phyloP scores from a whole-genome alignment of 64 coral and sea anemone species.

The Actinia equina region DNA sequence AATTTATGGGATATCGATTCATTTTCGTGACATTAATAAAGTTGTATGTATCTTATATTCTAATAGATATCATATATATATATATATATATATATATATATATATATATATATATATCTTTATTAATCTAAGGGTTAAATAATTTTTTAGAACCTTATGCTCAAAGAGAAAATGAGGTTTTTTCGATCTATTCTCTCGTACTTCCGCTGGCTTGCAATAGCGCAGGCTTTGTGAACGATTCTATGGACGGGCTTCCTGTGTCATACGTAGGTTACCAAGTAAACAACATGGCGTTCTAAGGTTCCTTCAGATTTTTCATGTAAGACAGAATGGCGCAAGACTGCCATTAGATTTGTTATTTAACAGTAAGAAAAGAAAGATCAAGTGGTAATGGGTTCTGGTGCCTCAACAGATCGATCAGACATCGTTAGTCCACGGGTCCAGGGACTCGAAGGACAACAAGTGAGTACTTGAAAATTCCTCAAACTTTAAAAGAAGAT shows the following conservation, averaged over 20 bases:
- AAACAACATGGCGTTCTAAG: conserved; percentile 7
- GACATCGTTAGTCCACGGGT: conserved; percentile 6
- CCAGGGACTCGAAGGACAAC: neutral
- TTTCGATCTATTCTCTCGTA: too few species aligned
- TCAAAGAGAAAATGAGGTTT: too few species aligned
- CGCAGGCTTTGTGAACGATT: neutral
- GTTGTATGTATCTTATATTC: too few species aligned
- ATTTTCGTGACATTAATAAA: too few species aligned
- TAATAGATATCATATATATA: too few species aligned
- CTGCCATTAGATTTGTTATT: neutral
- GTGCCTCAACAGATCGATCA: neutral
- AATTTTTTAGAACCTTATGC: too few species aligned
- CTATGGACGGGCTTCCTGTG: neutral
- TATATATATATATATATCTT: too few species aligned
- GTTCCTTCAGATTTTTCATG: neutral
- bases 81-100: too few species aligned
- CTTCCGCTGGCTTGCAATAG: too few species aligned
- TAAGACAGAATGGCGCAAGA: neutral
- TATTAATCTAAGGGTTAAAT: too few species aligned
- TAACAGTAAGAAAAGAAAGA: neutral
- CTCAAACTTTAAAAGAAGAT: neutral
- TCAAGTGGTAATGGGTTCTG: neutral
- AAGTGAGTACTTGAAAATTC: neutral
- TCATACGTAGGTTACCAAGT: conserved; percentile 10
- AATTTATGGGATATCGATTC: too few species aligned